Evolutionary conservation across 2,113 vertebrate genomes (phyloP).

Genomic region (Trochalopteron elliotii): DNA sequence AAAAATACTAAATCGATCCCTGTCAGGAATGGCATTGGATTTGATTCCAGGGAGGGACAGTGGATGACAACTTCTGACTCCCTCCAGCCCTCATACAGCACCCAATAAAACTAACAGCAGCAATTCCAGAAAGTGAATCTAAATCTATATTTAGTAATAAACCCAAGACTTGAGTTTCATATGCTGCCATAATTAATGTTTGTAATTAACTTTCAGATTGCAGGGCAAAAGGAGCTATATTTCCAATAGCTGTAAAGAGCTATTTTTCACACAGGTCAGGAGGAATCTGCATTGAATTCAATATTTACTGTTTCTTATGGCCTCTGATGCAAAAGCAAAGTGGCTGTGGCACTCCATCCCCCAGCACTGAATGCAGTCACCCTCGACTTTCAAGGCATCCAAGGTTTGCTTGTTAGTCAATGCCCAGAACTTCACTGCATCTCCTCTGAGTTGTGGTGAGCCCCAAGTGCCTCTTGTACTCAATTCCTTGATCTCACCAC

Average conservation of each 20-base stretch:
- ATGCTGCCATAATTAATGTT: background rate
- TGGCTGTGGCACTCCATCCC: background rate
- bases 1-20: background rate
- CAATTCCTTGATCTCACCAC: slow-evolving; percentile 28
- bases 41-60: background rate
- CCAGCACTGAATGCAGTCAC: background rate
- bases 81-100: background rate
- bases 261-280: background rate
- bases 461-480: slow-evolving; percentile 1
- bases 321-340: background rate
- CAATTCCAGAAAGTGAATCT: background rate
- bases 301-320: background rate
- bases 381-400: background rate
- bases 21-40: background rate
- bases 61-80: background rate
- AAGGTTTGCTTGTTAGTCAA: background rate
- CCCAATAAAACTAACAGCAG: background rate
- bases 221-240: background rate
- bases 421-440: background rate
- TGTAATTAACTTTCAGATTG: background rate
- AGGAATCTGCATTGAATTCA: background rate
- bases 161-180: background rate
- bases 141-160: background rate
- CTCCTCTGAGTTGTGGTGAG: background rate
- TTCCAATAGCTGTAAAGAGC: background rate